phyloP scores from a whole-genome alignment of 2,113 vertebrate genomes.

The Pseudopodoces humilis region DNA sequence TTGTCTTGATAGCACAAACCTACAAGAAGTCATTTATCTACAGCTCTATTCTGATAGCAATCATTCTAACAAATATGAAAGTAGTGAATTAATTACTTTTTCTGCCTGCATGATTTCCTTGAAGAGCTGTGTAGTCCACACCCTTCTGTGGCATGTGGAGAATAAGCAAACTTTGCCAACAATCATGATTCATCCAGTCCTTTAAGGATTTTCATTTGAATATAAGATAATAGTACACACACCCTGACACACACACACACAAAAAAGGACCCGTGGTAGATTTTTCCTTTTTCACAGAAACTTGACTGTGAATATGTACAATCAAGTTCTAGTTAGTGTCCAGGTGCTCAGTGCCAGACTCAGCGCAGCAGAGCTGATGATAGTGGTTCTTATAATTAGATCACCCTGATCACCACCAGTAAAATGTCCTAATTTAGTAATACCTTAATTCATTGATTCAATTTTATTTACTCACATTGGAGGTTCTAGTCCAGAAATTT shows the following conservation, averaged over 20 bases:
- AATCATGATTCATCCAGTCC: neutral
- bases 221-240: neutral
- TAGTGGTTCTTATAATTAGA: neutral
- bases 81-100: neutral
- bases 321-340: neutral
- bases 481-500: neutral
- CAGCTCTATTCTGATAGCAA: neutral
- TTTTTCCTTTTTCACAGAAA: neutral
- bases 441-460: neutral
- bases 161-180: neutral
- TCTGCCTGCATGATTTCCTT: neutral
- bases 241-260: neutral
- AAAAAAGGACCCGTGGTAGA: neutral
- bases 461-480: neutral
- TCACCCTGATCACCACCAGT: neutral
- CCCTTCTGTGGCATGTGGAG: neutral
- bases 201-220: neutral
- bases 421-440: neutral
- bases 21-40: neutral
- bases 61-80: neutral
- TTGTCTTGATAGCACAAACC: neutral
- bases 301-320: neutral
- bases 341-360: neutral
- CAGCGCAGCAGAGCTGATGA: neutral
- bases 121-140: neutral